Percentiles rank a stretch among this genome's conserved stretches.
Evolutionary conservation across 2,888 invertebrate genomes (phyloP).

Genomic region (Yponomeuta cagnagella): DNA sequence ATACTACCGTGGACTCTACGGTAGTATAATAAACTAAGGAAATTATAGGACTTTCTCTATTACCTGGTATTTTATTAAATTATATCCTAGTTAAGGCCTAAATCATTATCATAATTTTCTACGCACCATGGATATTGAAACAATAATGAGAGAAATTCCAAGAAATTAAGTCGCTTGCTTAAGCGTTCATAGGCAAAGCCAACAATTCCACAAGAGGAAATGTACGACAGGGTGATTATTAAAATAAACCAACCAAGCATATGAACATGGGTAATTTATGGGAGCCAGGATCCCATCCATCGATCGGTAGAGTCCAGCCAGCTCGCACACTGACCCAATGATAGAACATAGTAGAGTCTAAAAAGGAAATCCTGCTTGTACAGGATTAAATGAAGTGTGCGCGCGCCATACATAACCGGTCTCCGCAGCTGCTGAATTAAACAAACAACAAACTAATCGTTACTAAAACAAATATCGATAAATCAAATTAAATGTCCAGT

Average conservation of each 20-base stretch:
- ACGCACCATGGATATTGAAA: not conserved
- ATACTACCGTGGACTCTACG: not conserved
- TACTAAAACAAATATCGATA: not conserved
- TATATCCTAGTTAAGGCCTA: not conserved
- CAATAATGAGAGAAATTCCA: not conserved
- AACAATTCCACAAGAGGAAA: not conserved
- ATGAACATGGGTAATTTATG: not conserved
- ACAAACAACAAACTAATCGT: not conserved
- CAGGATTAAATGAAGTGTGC: constrained; percentile 31
- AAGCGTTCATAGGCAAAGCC: not conserved
- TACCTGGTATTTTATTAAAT: not conserved
- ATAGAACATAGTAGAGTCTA: constrained; percentile 54
- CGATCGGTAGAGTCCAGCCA: not conserved
- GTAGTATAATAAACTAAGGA: not conserved
- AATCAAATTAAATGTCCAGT: not conserved
- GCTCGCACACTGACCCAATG: constrained; percentile 69
- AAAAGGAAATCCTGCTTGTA: constrained; percentile 75
- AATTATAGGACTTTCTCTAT: not conserved
- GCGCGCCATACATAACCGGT: constrained; percentile 57
- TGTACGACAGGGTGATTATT: not conserved
- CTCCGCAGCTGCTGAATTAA: constrained; percentile 25
- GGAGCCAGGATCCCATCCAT: not conserved
- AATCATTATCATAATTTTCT: not conserved
- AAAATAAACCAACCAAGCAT: not conserved
- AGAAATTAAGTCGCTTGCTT: not conserved